These are phyloP conservation scores for Anguilla pacifica DNA, from an alignment of 2,797 vertebrate species.

Conservation along the genomic window DNA sequence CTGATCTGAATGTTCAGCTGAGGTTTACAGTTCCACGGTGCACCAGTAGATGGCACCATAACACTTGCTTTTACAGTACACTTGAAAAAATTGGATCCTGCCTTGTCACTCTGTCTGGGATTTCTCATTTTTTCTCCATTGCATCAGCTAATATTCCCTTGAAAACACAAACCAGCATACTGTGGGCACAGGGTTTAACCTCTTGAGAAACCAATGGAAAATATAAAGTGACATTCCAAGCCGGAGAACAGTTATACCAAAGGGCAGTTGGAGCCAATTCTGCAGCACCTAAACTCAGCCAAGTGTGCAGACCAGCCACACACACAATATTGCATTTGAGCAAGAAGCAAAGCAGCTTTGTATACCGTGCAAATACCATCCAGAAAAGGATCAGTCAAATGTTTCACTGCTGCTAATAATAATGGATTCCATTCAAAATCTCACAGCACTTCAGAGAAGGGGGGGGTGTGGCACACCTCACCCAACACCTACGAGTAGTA, in stretches of 20 bases:
- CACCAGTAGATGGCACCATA: constrained; percentile 65
- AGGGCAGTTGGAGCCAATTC: neutral
- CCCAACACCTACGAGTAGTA: no score
- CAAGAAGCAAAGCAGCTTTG: neutral
- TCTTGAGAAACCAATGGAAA: neutral
- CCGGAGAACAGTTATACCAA: neutral
- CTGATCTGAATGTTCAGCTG: neutral
- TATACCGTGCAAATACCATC: neutral
- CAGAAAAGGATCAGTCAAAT: neutral
- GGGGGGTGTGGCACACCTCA: no score
- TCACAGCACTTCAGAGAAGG: no score
- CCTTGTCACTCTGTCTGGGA: neutral
- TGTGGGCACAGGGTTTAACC: neutral
- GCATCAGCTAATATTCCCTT: neutral
- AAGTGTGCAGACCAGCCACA: neutral
- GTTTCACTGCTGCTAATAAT: neutral
- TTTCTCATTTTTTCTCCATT: neutral
- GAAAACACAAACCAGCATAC: neutral
- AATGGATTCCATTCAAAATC: no score
- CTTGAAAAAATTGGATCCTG: neutral
- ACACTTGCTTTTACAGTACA: constrained; percentile 30
- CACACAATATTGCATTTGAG: neutral
- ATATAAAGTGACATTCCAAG: neutral
- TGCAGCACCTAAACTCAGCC: neutral
- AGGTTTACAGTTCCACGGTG: constrained; percentile 26